Evolutionary conservation across 2,113 vertebrate species (phyloP), one percentile per base, ranked within the genome.

Genomic region (Vidua chalybeata): DNA sequence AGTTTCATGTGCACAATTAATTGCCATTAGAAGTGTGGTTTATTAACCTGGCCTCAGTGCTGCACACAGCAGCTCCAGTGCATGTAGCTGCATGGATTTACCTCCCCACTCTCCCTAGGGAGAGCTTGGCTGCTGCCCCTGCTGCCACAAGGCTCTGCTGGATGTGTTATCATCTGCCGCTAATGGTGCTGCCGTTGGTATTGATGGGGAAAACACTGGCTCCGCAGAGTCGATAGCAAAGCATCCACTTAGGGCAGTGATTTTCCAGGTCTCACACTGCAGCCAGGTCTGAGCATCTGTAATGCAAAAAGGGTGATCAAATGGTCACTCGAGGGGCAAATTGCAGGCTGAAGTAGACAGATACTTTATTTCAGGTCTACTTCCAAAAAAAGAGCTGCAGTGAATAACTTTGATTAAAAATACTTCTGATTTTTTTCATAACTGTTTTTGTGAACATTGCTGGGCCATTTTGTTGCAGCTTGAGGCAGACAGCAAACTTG

Each of bases 401-500:
- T 3, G 7, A 89, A 80, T 67, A 64, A 46, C 73, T 87, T 59
- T 52, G 13, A 33, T 87, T 62, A 18, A 68, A 77, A 84, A 35
- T n/a, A 11, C 8, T 35, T 37, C 7, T 27, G 31, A 6, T 28
- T 26, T 73, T 84, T 59, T 39, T 26, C 7, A 4, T 63, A 54
- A 52, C 19, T 19, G 6, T 59, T 71, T 77, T 64, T 14, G 5
- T 54, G 45, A 71, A 61, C 26, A 4, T 31, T 74, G 49, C 39
- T 72, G 45, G 55, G 73, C 68, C 8, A 10, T 84, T 94, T 94
- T 88, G 48, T 64, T 86, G 62, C 55, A 93, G 64, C 63, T 83
- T 69, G 35, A 92, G 26, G 41, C 76, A 94, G 80, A 75, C 52
- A 81, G 85, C 79, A 96, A 95, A 45, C 69, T 76, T 87, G 54